Percentiles rank a stretch among this genome's conserved stretches.
phyloP scores from a whole-genome alignment of 2,113 vertebrate species.

The Silurus glanis region DNA sequence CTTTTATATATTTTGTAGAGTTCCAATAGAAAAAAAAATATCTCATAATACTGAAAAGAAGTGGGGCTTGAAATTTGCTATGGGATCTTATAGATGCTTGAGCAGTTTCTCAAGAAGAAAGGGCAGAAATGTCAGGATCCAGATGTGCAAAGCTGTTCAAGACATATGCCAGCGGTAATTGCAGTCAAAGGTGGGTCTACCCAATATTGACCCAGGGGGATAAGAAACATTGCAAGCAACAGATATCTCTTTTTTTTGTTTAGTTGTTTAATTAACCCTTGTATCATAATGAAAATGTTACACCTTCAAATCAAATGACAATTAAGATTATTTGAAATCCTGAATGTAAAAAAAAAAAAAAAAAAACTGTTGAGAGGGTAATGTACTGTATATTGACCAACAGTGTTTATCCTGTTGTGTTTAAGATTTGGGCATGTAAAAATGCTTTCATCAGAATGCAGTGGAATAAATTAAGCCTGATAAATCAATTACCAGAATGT shows the following conservation, averaged over 20 bases:
- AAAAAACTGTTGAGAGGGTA: neutral
- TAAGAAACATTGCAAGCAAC: neutral
- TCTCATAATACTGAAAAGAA: neutral
- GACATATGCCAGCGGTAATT: neutral
- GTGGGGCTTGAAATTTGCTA: neutral
- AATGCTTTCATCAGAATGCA: too few species aligned
- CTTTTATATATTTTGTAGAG: neutral
- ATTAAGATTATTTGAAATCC: neutral
- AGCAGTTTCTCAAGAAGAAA: neutral
- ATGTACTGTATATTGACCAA: neutral
- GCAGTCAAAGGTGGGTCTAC: neutral
- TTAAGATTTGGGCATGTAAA: neutral
- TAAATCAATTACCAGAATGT: neutral
- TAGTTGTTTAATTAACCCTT: neutral
- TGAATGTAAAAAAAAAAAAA: neutral
- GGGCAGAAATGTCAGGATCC: neutral
- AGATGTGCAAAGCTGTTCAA: neutral
- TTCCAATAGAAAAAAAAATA: neutral
- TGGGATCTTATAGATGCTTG: neutral
- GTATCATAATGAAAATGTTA: neutral
- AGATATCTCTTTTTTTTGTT: neutral
- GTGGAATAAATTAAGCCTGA: neutral
- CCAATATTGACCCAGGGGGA: neutral
- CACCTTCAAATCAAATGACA: neutral
- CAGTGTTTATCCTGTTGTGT: neutral